Base-by-base conservation (phyloP, 2,888 invertebrate genomes). In the Hyalella azteca region DNA sequence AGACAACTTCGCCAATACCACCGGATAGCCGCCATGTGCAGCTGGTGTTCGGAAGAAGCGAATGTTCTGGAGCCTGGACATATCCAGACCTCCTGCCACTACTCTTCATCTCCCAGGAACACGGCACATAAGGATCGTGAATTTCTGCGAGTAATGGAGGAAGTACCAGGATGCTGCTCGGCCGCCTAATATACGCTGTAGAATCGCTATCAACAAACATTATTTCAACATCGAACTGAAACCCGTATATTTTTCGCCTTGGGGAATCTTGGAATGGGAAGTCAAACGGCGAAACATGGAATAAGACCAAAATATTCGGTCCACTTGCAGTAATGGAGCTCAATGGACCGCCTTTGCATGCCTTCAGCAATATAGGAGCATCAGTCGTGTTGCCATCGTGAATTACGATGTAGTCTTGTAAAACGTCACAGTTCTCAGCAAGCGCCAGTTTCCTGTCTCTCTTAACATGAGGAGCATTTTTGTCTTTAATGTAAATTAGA, bases 31-130 rank as follows among this genome's bases (percentile, higher is more conserved):
- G 92, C 88, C 93, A 94, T 81, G 93, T 92, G 87, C 94, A 94
- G 5, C 93, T 93, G 0, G 94, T 93, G 88, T 94, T 94, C 1
- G 93, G 93, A 0, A 94, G 93, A 79, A 94, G 88, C 0, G 93
- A 93, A 87, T 94, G 93, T 76, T 92, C 89, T 2, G 94, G 93
- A 87, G 93, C 93, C 86, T 93, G 91, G 77, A 94, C 87, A 73
- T 92, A 90, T 5, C 94, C 94, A 84, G 92, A 92, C 59, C 92
- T 91, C 86, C 91, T 91, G 87, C 93, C 93, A 86, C 93, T 93
- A 49, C 93, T 92, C 81, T 92, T 92, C 73, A 93, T 90, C 82
- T 93, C 90, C 88, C 94, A 93, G 86, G 93, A 93, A 87, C 94
- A 94, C 1, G 79, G 73, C 3, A 45, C 48, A 26, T 54, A 66